Conservation (phyloP, 1,140 invertebrate species). For the Microvelia longipes region DNA sequence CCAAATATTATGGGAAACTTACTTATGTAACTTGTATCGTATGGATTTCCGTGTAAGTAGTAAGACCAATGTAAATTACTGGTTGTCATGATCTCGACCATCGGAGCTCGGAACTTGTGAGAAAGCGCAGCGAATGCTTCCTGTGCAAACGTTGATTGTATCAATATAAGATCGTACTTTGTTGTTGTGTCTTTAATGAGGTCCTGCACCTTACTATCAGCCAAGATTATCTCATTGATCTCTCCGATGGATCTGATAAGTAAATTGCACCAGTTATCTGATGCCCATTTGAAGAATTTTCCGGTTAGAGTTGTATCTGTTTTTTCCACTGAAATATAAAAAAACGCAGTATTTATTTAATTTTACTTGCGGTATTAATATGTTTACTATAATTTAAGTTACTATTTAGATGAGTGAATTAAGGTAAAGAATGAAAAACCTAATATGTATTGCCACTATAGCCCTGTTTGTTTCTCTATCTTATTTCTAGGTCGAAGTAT, state of each 20-base stretch:
- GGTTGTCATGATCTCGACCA: constrained; percentile 11
- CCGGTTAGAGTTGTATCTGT: no score
- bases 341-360: no score
- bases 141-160: constrained; percentile 24
- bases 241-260: background rate
- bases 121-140: constrained; percentile 22
- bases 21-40: constrained; percentile 1
- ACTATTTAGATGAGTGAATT: no score
- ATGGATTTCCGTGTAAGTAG: constrained; percentile 1
- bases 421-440: no score
- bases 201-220: background rate
- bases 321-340: no score
- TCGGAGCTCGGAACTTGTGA: constrained; percentile 21
- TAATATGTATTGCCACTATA: no score
- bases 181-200: constrained; percentile 3
- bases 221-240: background rate
- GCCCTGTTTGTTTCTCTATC: no score
- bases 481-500: no score
- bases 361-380: no score
- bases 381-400: no score
- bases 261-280: background rate
- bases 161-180: constrained; percentile 24
- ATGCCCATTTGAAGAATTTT: no score
- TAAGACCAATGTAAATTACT: background rate
- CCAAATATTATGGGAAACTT: no score